phyloP scores from a whole-genome alignment of 2,113 vertebrate species.

The Tragelaphus strepsiceros region DNA sequence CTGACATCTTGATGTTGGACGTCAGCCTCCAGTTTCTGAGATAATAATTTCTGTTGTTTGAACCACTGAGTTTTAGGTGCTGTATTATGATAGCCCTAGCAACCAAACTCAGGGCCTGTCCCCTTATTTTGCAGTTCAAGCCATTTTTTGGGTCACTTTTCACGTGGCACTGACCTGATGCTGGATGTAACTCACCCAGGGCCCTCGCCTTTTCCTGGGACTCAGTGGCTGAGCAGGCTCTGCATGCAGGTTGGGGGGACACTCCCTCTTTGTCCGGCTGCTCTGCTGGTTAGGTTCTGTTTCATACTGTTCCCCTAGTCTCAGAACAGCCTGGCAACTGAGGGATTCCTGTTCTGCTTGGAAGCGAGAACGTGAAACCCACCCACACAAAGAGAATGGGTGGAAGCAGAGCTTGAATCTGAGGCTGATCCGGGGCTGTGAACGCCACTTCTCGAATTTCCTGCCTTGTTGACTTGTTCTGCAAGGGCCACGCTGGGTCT shows the following conservation, averaged over 20 bases:
- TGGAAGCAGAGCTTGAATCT: background rate
- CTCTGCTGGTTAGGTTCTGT: background rate
- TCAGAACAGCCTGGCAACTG: background rate
- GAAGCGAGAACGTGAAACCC: background rate
- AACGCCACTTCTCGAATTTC: background rate
- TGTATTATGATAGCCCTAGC: background rate
- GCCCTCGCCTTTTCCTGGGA: background rate
- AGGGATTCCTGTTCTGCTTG: background rate
- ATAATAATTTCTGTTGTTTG: background rate
- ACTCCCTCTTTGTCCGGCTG: background rate
- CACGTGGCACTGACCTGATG: background rate
- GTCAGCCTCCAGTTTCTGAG: background rate
- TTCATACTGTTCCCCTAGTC: accelerated
- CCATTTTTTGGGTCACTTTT: background rate
- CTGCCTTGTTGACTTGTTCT: background rate
- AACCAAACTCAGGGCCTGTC: background rate
- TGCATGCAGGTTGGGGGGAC: background rate
- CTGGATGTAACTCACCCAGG: background rate
- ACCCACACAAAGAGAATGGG: background rate
- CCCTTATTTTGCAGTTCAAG: background rate
- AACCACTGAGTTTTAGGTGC: background rate
- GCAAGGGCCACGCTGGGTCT: background rate
- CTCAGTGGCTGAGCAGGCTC: background rate
- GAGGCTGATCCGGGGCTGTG: background rate
- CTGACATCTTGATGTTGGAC: background rate